Conservation (phyloP, 2,797 vertebrate species). For the Apodemus agrarius region DNA sequence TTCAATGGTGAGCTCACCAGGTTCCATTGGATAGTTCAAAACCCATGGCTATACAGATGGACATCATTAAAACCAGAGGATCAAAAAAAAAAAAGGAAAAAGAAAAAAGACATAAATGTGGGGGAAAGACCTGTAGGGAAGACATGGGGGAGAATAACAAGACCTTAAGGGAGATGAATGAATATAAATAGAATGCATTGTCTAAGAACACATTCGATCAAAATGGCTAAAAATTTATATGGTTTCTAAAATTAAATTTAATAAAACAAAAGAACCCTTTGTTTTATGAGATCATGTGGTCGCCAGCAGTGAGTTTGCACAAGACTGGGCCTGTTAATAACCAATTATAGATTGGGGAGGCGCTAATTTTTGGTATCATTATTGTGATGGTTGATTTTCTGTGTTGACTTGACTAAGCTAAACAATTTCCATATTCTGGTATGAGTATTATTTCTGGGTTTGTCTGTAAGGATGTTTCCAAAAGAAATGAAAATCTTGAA, state of each 20-base stretch:
- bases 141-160: neutral
- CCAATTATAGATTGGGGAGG: neutral
- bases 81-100: neutral
- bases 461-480: neutral
- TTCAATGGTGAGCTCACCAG: neutral
- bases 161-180: neutral
- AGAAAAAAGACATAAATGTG: neutral
- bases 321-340: neutral
- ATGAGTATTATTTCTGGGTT: neutral
- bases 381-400: neutral
- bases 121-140: neutral
- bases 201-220: neutral
- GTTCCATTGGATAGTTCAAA: neutral
- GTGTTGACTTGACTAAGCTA: neutral
- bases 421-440: neutral
- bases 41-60: neutral
- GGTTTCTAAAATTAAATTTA: neutral
- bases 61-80: neutral
- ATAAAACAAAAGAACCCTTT: neutral
- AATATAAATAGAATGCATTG: neutral
- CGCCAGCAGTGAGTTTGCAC: neutral
- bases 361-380: neutral
- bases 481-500: constrained; percentile 1
- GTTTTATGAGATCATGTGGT: neutral
- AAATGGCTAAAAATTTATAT: neutral